Conservation (phyloP, 2,888 invertebrate species). For the Luperina testacea region DNA sequence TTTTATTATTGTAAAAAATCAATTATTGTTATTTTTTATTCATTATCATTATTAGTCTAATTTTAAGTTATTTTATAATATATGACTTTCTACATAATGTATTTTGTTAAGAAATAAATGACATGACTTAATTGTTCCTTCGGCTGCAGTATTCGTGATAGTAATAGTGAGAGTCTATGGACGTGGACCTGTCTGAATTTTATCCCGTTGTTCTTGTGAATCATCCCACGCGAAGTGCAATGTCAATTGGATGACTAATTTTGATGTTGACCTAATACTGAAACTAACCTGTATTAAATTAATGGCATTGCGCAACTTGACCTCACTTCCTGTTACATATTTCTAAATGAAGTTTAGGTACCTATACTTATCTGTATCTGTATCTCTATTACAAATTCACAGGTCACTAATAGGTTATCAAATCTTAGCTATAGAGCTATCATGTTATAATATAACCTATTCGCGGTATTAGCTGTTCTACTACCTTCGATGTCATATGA, state of each 20-base stretch:
- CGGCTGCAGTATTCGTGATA: too few relatives aligned
- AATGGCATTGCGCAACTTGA: slow-evolving; percentile 44
- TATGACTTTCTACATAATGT: too few relatives aligned
- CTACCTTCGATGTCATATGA: neutral
- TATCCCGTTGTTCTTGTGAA: slow-evolving; percentile 20
- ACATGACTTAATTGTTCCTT: too few relatives aligned
- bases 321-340: slow-evolving; percentile 24
- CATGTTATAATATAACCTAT: neutral
- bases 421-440: neutral
- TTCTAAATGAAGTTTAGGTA: neutral
- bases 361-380: neutral
- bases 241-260: slow-evolving; percentile 47
- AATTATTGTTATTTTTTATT: too few relatives aligned
- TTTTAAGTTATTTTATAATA: too few relatives aligned
- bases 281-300: slow-evolving; percentile 46
- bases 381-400: too few relatives aligned
- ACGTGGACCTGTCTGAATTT: neutral
- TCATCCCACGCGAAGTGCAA: slow-evolving; percentile 39
- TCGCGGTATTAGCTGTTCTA: neutral
- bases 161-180: neutral
- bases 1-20: too few relatives aligned
- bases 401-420: neutral
- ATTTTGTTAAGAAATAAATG: too few relatives aligned
- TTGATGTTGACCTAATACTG: slow-evolving; percentile 36
- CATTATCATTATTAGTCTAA: too few relatives aligned